These are phyloP conservation scores for Tetramorium alpestre DNA, from an alignment of 1,140 invertebrate species.

Conservation along the genomic window DNA sequence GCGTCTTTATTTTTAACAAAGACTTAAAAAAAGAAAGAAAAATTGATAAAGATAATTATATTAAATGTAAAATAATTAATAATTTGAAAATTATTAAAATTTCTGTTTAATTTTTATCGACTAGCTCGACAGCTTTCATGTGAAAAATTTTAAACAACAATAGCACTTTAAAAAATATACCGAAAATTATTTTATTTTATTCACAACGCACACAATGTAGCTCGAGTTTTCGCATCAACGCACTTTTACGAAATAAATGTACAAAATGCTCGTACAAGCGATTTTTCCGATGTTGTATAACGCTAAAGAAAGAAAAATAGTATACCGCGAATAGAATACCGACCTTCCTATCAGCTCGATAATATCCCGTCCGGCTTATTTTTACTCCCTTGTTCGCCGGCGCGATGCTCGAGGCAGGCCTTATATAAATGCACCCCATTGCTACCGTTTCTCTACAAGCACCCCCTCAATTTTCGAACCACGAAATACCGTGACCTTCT, in stretches of 20 bases:
- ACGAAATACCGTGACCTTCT: slow-evolving; percentile 61
- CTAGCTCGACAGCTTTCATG: too few relatives aligned
- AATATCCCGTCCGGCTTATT: slow-evolving; percentile 72
- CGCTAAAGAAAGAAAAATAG: background rate
- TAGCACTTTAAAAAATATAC: background rate
- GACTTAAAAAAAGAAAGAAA: background rate
- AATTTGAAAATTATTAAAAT: background rate
- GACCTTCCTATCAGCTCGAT: slow-evolving; percentile 56
- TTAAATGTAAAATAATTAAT: background rate
- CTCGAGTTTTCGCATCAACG: background rate
- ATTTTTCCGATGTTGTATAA: background rate
- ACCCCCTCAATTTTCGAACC: slow-evolving; percentile 9
- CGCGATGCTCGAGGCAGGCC: slow-evolving; percentile 40
- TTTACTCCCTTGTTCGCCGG: slow-evolving; percentile 46
- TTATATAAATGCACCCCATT: slow-evolving; percentile 77
- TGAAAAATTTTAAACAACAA: background rate
- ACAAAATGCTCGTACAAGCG: background rate
- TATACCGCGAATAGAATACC: slow-evolving; percentile 28
- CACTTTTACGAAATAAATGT: background rate
- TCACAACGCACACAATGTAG: background rate
- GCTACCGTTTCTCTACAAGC: slow-evolving; percentile 22
- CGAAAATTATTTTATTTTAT: slow-evolving; percentile 1
- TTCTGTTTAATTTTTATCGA: background rate
- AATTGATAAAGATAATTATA: background rate
- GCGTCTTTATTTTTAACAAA: background rate